Base-by-base conservation (phyloP, 2,888 invertebrate genomes). In the Xestia sexstrigata region DNA sequence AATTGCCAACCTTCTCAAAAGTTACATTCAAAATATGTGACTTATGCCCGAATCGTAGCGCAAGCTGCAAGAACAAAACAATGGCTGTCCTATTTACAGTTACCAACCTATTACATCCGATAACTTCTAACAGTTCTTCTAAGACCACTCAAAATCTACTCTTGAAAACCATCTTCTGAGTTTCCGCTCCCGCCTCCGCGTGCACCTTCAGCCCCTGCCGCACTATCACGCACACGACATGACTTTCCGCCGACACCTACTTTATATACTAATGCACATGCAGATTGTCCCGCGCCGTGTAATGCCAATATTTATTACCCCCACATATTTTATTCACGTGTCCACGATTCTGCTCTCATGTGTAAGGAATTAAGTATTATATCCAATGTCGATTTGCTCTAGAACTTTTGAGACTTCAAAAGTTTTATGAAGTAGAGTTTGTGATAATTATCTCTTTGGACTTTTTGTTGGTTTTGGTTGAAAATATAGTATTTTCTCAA, bases 251-350 rank as follows among this genome's bases (percentile, higher is more conserved):
- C 80, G 76, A 83, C 86, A 83, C 69, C 76, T 58, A 72, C 81
- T 84, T 60, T 83, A 76, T 74, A 71, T 67, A 76, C 74, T 87
- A 83, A 87, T 78, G 76, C 87, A 87, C 78, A 81, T 81, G 84
- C 84, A 83, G 80, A 86, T 82, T 76, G 84, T 72, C 58, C 58
- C 67, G 23, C 62, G 71, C 35, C 71, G 55, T 76, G 83, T 82
- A 77, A 78, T 63, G 72, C 66, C 86, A 75, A 86, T 84, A 84
- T 86, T 73, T 82, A 83, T 75, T 81, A 35, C 85, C 7, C 4
- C n/a, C 45, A 70, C 70, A 85, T 83, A 49, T 85, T 74, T 82
- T 83, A 85, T 83, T 83, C 78, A 85, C 55, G 49, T 52, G 39
- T 70, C 74, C 78, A 52, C 17, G 72, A 52, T 45, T 45, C 47